Conservation (phyloP, 2,888 invertebrate species). For the Chironomus riparius region DNA sequence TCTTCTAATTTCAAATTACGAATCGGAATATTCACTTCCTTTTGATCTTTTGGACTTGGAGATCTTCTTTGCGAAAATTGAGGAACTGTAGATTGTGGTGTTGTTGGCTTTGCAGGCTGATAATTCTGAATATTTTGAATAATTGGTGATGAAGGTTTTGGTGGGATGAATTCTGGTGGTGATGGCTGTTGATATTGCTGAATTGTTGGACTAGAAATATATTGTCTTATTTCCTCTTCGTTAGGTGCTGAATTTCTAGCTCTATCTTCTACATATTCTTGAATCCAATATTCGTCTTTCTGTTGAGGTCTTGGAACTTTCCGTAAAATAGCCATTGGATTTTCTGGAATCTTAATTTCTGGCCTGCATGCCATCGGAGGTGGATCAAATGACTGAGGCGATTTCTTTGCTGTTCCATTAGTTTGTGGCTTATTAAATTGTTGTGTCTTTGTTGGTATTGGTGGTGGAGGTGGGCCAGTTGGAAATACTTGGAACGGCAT, state of each 20-base stretch:
- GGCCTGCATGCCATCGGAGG: constrained; percentile 53
- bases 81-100: too few species aligned
- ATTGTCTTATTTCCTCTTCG: constrained; percentile 9
- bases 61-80: constrained; percentile 32
- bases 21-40: constrained; percentile 7
- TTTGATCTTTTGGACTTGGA: constrained; percentile 39
- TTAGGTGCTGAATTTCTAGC: constrained; percentile 43
- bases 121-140: constrained; percentile 32
- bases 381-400: constrained; percentile 45
- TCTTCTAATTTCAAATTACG: constrained; percentile 11
- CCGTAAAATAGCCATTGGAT: constrained; percentile 59
- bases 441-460: constrained; percentile 31
- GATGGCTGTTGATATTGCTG: constrained; percentile 31
- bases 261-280: constrained; percentile 46
- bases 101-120: too few species aligned
- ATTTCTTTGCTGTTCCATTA: constrained; percentile 43
- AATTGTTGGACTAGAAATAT: constrained; percentile 18
- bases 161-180: constrained; percentile 31
- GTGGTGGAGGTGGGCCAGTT: constrained; percentile 41
- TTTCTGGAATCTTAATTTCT: constrained; percentile 65
- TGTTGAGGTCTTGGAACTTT: constrained; percentile 61
- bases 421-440: constrained; percentile 41
- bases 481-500: constrained; percentile 57
- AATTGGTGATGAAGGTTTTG: constrained; percentile 36
- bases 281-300: constrained; percentile 52